These are phyloP conservation scores for Myripristis murdjan DNA, from an alignment of 2,797 vertebrate species.

Conservation along the genomic window DNA sequence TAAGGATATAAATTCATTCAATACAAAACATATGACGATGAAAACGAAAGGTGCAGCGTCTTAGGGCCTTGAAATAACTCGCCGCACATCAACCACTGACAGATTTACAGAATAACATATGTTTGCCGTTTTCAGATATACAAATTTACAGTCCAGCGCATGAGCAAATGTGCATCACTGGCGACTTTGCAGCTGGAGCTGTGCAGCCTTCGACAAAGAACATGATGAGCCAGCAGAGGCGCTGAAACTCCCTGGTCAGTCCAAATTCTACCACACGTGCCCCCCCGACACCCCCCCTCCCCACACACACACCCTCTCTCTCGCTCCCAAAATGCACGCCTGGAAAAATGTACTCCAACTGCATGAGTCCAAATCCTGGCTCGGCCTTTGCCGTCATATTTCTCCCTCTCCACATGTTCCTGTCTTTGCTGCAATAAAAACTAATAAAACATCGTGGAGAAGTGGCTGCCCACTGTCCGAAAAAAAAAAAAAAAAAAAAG, in stretches of 20 bases:
- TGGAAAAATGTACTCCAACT: slow-evolving; percentile 38
- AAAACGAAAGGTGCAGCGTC: slow-evolving; percentile 3
- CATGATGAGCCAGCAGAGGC: slow-evolving; percentile 25
- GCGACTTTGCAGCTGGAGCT: slow-evolving; percentile 24
- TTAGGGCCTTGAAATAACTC: background rate
- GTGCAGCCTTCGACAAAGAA: slow-evolving; percentile 39
- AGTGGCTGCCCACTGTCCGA: slow-evolving; percentile 37
- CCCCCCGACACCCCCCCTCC: background rate
- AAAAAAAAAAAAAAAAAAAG: slow-evolving; percentile 42
- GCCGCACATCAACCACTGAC: slow-evolving; percentile 29
- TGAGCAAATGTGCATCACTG: slow-evolving; percentile 27
- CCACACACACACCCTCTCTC: too few species aligned
- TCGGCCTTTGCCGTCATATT: slow-evolving; percentile 48
- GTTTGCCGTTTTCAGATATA: slow-evolving; percentile 50
- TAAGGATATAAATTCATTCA: too few species aligned
- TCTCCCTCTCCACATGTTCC: slow-evolving; percentile 63
- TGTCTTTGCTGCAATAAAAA: slow-evolving; percentile 58
- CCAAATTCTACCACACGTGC: slow-evolving; percentile 18
- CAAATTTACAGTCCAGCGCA: slow-evolving; percentile 35
- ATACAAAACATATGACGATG: background rate
- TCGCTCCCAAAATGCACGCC: too few species aligned
- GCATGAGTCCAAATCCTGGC: slow-evolving; percentile 53
- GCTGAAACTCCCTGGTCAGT: slow-evolving; percentile 22
- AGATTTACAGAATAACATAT: slow-evolving; percentile 51
- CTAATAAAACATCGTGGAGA: slow-evolving; percentile 62